Base-by-base conservation (phyloP, 2,113 vertebrate species). In the Pyrgilauda ruficollis region DNA sequence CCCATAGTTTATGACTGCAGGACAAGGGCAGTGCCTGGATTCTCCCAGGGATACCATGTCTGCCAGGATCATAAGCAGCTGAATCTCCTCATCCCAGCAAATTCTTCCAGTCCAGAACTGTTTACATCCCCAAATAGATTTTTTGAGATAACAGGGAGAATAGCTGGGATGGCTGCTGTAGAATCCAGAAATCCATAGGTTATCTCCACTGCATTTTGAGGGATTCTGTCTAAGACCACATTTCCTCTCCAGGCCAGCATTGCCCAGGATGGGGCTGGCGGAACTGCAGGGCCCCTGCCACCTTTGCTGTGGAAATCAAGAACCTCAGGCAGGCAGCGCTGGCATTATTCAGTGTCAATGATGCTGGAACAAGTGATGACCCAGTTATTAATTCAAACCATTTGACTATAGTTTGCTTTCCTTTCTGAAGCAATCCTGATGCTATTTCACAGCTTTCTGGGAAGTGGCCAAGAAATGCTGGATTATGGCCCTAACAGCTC, bases 21-120 rank as follows among this genome's bases (percentile, higher is more conserved):
- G 12, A 27, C 20, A 84, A 46, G 15, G 0, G 0, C 19, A 82
- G 21, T 0, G 0, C 43, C 28, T 50, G 33, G 21, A 43, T 80
- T 66, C 18, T 80, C 53, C 19, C 24, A 56, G n/a, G 50, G 24
- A 80, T 56, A 13, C 13, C 53, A 58, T 3, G 2, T 41, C 33
- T 81, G 11, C 31, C 73, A 70, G 50, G n/a, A 68, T 50, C 47
- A 33, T 27, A 27, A 35, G 44, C 7, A 69, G 41, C 5, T 47
- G 7, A n/a, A 33, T 47, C 9, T 37, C 44, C 19, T 67, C 20
- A 84, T 28, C 13, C 22, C 13, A 31, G 46, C 7, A 35, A 91
- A 69, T 53, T 52, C 26, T 77, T 64, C 24, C 17, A 17, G 15
- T 81, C 31, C 19, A 24, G 44, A 77, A 52, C 17, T 2, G 15